Conservation (phyloP, 2,888 invertebrate species). For the Strigamia crassipes region DNA sequence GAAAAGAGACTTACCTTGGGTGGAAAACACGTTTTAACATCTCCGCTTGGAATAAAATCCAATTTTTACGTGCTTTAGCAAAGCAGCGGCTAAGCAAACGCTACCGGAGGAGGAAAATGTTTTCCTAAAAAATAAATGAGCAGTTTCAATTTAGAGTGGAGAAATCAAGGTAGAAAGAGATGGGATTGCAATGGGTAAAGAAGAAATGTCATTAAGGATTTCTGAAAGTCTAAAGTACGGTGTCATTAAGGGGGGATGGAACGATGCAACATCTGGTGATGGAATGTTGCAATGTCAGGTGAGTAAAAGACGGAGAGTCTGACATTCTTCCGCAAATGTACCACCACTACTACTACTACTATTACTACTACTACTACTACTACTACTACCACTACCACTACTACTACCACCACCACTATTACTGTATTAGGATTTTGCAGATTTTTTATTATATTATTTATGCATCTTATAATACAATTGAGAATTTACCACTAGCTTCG, state of each 20-base stretch:
- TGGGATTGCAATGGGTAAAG: not conserved
- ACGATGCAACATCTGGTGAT: not conserved
- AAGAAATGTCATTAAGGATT: not conserved
- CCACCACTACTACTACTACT: too few species aligned
- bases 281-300: not conserved
- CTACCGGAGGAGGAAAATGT: not conserved
- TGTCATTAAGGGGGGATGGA: not conserved
- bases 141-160: not conserved
- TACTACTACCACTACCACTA: too few species aligned
- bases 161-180: not conserved
- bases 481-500: too few species aligned
- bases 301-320: too few species aligned
- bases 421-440: too few species aligned
- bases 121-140: not conserved
- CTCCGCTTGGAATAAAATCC: conserved; percentile 8
- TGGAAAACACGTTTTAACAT: conserved; percentile 2
- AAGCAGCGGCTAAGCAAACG: not conserved
- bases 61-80: not conserved
- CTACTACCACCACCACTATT: too few species aligned
- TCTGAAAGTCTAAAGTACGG: not conserved
- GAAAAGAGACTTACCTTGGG: conserved; percentile 15
- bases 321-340: too few species aligned
- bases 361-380: too few species aligned
- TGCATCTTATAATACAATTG: too few species aligned
- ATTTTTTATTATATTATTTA: too few species aligned